phyloP scores from a whole-genome alignment of 2,888 invertebrate species.

The Anoplius nigerrimus region DNA sequence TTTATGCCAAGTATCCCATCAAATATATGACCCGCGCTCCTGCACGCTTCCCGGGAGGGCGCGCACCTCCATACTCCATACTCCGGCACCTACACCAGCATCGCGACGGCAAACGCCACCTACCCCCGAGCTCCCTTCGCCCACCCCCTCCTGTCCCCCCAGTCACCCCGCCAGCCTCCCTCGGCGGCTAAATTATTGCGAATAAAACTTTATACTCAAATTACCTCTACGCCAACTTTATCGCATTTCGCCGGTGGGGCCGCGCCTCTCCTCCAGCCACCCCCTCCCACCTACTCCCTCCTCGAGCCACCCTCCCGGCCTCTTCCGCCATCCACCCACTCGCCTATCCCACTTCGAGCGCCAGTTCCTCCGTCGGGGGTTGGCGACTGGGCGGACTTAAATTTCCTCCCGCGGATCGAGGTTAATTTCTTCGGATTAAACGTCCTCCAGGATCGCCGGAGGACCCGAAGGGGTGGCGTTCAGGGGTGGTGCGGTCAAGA shows the following conservation, averaged over 20 bases:
- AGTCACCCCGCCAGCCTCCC: constrained; percentile 40
- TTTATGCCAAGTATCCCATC: constrained; percentile 75
- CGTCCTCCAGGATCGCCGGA: not conserved
- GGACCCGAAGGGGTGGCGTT: not conserved
- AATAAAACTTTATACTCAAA: constrained; percentile 75
- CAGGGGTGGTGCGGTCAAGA: not conserved
- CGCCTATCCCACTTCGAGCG: constrained; percentile 28
- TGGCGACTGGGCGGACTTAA: constrained; percentile 38
- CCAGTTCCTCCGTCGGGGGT: constrained; percentile 23
- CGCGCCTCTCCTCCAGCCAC: constrained; percentile 25
- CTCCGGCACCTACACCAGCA: not conserved
- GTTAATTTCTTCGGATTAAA: constrained; percentile 43
- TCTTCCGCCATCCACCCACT: constrained; percentile 31
- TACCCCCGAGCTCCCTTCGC: constrained; percentile 17
- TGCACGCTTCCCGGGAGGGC: constrained; percentile 46
- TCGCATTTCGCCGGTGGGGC: constrained; percentile 65
- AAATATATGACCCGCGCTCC: constrained; percentile 72
- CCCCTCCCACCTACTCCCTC: constrained; percentile 12
- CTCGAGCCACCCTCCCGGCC: not conserved
- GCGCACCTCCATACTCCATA: constrained; percentile 32
- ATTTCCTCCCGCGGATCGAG: constrained; percentile 36
- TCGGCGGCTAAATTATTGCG: constrained; percentile 71
- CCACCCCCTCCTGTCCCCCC: constrained; percentile 15
- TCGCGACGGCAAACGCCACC: constrained; percentile 8
- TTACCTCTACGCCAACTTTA: constrained; percentile 74